A percentile compares a stretch with the other conserved stretches of the same genome.
Evolutionary conservation across 2,888 invertebrate species (phyloP).

Genomic region (Trichogramma dendrolimi): DNA sequence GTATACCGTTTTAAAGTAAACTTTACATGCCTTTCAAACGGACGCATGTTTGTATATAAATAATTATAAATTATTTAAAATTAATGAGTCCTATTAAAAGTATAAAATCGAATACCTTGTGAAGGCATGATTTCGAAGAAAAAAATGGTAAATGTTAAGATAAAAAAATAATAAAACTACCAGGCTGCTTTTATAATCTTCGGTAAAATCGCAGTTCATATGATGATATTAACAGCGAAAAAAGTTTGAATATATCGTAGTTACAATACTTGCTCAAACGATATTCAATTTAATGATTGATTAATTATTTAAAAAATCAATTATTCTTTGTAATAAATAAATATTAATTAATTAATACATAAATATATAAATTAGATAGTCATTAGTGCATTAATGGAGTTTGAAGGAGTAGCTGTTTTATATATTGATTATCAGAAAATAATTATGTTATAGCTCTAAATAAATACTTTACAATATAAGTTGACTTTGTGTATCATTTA

Average conservation of each 20-base stretch:
- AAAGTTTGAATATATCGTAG: slow-evolving; percentile 12
- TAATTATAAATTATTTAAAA: slow-evolving; percentile 20
- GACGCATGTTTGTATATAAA: slow-evolving; percentile 21
- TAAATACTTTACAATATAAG: slow-evolving; percentile 3
- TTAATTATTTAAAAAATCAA: slow-evolving; percentile 21
- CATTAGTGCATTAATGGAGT: slow-evolving; percentile 21
- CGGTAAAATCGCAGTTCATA: not conserved
- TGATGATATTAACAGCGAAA: slow-evolving; percentile 6
- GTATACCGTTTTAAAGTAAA: too few relatives aligned
- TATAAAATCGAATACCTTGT: too few relatives aligned
- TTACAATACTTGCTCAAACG: slow-evolving; percentile 25
- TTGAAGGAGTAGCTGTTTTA: slow-evolving; percentile 25
- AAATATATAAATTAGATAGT: slow-evolving; percentile 21
- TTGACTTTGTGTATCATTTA: not conserved
- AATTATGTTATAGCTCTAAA: slow-evolving; percentile 25
- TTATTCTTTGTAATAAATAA: slow-evolving; percentile 19
- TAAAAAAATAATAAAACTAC: not conserved
- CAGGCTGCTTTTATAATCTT: not conserved
- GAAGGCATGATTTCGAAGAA: too few relatives aligned
- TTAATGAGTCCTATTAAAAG: slow-evolving; percentile 20
- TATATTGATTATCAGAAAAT: slow-evolving; percentile 25
- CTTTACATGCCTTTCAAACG: too few relatives aligned
- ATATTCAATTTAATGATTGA: slow-evolving; percentile 15
- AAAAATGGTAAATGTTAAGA: too few relatives aligned
- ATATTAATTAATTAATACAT: slow-evolving; percentile 18